Percentiles rank a stretch among this genome's conserved stretches.
Conservation (phyloP, 2,888 invertebrate species). For the Atherix ibis region DNA sequence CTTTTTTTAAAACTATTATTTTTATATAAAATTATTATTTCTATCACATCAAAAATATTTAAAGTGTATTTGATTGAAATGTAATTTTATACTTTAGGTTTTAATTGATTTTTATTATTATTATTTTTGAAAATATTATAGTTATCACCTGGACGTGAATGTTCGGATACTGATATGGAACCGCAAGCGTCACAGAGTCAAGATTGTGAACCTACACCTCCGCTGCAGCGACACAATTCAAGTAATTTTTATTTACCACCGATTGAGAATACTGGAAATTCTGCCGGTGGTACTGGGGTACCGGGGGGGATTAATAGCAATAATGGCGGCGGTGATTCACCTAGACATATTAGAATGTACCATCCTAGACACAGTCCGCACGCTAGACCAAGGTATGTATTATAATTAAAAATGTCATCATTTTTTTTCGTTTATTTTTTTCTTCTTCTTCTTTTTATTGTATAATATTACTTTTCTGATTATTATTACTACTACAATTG, state of each 20-base stretch:
- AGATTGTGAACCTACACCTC: conserved; percentile 86
- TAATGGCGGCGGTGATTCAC: conserved; percentile 34
- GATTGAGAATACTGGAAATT: conserved; percentile 25
- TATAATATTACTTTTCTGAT: too few species aligned
- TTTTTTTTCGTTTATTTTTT: too few species aligned
- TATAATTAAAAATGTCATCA: too few species aligned
- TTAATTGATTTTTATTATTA: too few species aligned
- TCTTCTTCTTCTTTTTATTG: too few species aligned
- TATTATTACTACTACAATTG: too few species aligned
- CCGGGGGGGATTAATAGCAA: conserved; percentile 16
- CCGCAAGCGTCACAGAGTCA: conserved; percentile 82
- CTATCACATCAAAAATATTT: too few species aligned
- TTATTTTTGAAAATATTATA: too few species aligned
- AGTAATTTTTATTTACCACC: conserved; percentile 77
- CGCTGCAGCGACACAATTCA: conserved; percentile 70
- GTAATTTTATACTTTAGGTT: too few species aligned
- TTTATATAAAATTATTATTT: too few species aligned
- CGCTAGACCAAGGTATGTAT: conserved; percentile 49
- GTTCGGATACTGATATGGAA: conserved; percentile 70
- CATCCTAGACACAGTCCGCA: conserved; percentile 61
- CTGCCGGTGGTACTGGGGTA: conserved; percentile 16
- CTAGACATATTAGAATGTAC: conserved; percentile 34
- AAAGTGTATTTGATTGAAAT: too few species aligned
- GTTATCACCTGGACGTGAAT: conserved; percentile 73
- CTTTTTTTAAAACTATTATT: too few species aligned